Evolutionary conservation across 2,888 invertebrate species (phyloP).

Genomic region (Neocrepidodera transversa): DNA sequence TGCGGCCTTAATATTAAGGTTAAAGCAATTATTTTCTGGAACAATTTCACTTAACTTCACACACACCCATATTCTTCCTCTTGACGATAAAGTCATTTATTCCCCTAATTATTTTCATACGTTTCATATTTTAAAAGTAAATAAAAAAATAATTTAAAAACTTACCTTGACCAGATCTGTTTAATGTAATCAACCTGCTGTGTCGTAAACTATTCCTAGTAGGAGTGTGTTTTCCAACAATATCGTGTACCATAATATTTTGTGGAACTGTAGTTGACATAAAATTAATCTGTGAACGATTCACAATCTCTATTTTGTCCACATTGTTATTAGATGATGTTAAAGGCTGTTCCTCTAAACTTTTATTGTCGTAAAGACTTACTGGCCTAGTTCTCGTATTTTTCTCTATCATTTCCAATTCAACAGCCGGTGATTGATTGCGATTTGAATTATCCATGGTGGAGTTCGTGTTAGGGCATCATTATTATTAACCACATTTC

Average conservation of each 20-base stretch:
- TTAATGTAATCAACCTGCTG: conserved; percentile 74
- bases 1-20: too few relatives aligned
- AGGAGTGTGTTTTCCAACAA: conserved; percentile 72
- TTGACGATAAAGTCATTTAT: too few relatives aligned
- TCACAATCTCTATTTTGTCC: not conserved
- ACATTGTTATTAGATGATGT: conserved; percentile 14
- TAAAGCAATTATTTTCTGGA: too few relatives aligned
- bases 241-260: conserved; percentile 68
- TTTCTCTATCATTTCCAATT: conserved; percentile 2
- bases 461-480: conserved; percentile 5
- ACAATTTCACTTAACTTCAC: too few relatives aligned
- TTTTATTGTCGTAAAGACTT: conserved; percentile 21
- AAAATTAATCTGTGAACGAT: conserved; percentile 61
- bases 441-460: conserved; percentile 3
- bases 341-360: conserved; percentile 5
- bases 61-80: too few relatives aligned
- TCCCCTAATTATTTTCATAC: too few relatives aligned
- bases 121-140: too few relatives aligned
- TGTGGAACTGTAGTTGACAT: conserved; percentile 73
- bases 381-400: conserved; percentile 5
- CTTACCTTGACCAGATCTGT: conserved; percentile 65
- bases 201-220: conserved; percentile 73
- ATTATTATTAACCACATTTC: not conserved
- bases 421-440: conserved; percentile 1
- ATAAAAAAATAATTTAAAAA: conserved; percentile 1